These are phyloP conservation scores for Bos indicus DNA, from an alignment of 2,113 vertebrate species.

Conservation along the genomic window DNA sequence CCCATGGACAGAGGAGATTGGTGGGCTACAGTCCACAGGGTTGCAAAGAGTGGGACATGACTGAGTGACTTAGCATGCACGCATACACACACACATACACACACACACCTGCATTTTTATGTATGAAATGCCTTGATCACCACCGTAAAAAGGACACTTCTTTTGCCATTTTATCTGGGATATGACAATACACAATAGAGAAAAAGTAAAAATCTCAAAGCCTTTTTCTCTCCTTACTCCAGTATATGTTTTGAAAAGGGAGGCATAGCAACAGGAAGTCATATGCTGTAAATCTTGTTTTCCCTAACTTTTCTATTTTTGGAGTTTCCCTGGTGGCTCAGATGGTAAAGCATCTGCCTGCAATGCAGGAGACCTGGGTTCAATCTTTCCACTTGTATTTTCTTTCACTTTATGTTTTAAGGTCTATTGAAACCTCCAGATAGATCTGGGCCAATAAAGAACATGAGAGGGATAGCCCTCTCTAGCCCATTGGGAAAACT, in stretches of 20 bases:
- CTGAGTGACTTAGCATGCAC: too few species aligned
- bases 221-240: not conserved
- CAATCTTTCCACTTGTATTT: not conserved
- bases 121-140: not conserved
- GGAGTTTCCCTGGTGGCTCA: not conserved
- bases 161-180: not conserved
- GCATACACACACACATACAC: too few species aligned
- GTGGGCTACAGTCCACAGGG: too few species aligned
- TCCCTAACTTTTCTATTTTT: not conserved
- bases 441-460: not conserved
- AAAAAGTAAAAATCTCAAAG: not conserved
- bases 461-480: not conserved
- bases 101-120: not conserved
- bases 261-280: not conserved
- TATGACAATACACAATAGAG: not conserved
- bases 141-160: not conserved
- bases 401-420: not conserved
- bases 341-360: not conserved
- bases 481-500: not conserved
- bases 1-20: too few species aligned
- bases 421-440: not conserved
- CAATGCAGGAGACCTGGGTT: not conserved
- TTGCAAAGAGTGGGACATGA: too few species aligned
- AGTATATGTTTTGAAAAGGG: not conserved
- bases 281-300: not conserved